These are phyloP conservation scores for Vidua chalybeata DNA, from an alignment of 2,113 vertebrate genomes.

Conservation along the genomic window DNA sequence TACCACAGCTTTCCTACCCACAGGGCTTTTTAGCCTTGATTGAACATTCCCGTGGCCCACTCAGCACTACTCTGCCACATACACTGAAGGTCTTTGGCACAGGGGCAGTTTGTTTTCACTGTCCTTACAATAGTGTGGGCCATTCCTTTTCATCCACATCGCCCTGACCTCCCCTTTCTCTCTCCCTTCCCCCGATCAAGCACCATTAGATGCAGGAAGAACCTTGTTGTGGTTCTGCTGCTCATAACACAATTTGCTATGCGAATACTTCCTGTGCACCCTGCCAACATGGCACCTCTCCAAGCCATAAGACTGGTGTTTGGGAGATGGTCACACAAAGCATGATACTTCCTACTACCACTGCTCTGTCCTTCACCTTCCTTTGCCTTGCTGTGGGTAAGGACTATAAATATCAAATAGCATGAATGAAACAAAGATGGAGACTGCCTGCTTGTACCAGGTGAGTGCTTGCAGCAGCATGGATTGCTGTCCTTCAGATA, in stretches of 20 bases:
- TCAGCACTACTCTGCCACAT: background rate
- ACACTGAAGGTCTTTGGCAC: background rate
- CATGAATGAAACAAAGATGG: background rate
- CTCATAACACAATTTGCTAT: slow-evolving; percentile 61
- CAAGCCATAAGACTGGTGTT: background rate
- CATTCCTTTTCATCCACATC: background rate
- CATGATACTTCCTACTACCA: slow-evolving; percentile 18
- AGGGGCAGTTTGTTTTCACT: background rate
- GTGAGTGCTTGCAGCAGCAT: background rate
- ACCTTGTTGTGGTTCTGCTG: slow-evolving; percentile 56
- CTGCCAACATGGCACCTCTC: slow-evolving; percentile 33
- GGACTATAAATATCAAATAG: background rate
- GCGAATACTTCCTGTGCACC: slow-evolving; percentile 46
- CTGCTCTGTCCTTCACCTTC: slow-evolving; percentile 40
- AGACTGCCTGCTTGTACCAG: background rate
- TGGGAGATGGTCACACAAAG: slow-evolving; percentile 33
- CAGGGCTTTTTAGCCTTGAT: background rate
- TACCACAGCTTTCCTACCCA: background rate
- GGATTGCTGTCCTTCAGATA: background rate
- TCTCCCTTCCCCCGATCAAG: background rate
- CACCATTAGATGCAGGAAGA: slow-evolving; percentile 61
- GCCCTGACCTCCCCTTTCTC: slow-evolving; percentile 15
- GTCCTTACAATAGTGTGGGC: background rate
- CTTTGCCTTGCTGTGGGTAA: background rate
- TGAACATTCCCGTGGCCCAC: background rate